phyloP scores from a whole-genome alignment of 2,888 invertebrate species.

The Tolmerus cingulatus region DNA sequence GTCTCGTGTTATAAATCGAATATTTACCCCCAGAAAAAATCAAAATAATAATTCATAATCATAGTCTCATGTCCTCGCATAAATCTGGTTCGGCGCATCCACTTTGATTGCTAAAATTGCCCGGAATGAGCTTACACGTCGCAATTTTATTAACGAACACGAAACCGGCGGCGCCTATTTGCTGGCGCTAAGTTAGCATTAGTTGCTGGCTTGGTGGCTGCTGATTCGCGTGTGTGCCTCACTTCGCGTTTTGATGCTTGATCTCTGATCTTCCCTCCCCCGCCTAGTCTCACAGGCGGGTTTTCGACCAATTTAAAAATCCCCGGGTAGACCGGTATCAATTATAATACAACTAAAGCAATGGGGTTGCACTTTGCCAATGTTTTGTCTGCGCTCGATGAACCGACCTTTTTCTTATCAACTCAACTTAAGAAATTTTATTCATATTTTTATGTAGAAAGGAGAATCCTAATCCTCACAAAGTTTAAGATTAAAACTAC shows the following conservation, averaged over 20 bases:
- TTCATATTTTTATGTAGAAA: neutral
- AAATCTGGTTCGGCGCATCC: neutral
- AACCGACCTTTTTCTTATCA: neutral
- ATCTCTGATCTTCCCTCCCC: neutral
- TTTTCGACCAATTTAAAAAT: neutral
- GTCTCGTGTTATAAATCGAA: neutral
- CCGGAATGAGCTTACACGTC: neutral
- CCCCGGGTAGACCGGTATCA: neutral
- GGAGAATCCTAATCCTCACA: neutral
- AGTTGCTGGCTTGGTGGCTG: neutral
- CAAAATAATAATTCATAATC: neutral
- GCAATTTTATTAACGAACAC: neutral
- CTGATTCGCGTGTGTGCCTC: neutral
- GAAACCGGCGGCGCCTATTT: neutral
- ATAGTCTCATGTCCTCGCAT: neutral
- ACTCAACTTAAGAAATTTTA: neutral
- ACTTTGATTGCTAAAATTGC: neutral
- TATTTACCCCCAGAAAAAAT: neutral
- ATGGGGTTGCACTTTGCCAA: neutral
- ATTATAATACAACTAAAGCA: neutral
- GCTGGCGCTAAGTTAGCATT: neutral
- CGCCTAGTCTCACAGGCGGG: neutral
- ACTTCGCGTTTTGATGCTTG: neutral
- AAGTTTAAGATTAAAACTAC: too few species aligned
- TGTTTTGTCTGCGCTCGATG: neutral